Conservation (phyloP, 2,888 invertebrate genomes). For the Caenorhabditis macrosperma region DNA sequence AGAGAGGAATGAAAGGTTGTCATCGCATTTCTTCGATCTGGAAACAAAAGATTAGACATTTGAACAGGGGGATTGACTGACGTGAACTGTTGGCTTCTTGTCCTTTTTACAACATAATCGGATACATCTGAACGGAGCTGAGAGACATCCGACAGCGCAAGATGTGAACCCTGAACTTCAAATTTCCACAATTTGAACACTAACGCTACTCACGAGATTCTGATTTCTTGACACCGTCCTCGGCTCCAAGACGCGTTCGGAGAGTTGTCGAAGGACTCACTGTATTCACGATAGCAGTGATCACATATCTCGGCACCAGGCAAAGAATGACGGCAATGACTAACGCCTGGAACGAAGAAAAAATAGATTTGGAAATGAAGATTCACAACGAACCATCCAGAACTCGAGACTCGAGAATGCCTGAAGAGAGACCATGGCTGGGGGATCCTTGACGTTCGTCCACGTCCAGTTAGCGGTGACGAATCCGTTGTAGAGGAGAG, state of each 20-base stretch:
- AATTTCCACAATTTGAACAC: neutral
- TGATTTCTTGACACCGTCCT: conserved; percentile 46
- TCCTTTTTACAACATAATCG: conserved; percentile 28
- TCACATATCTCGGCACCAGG: conserved; percentile 45
- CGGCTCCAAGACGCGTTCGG: conserved; percentile 29
- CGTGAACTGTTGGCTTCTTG: conserved; percentile 28
- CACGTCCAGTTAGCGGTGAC: conserved; percentile 86
- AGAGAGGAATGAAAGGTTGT: neutral
- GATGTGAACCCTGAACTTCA: conserved; percentile 33
- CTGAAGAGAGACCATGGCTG: conserved; percentile 88
- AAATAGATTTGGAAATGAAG: neutral
- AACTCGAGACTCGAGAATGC: conserved; percentile 82
- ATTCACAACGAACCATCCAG: conserved; percentile 83
- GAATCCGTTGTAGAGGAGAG: conserved; percentile 88
- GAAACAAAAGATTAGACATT: neutral
- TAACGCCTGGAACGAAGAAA: conserved; percentile 21
- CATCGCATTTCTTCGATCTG: conserved; percentile 33
- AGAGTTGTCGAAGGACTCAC: conserved; percentile 44
- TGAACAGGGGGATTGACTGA: conserved; percentile 8
- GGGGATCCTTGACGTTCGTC: conserved; percentile 84
- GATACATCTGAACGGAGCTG: conserved; percentile 48
- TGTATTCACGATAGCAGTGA: conserved; percentile 44
- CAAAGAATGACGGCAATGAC: conserved; percentile 41
- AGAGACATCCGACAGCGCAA: conserved; percentile 51
- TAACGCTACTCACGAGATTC: conserved; percentile 19